These are phyloP conservation scores for Dicaeum eximium DNA, from an alignment of 2,113 vertebrate genomes.

Conservation along the genomic window DNA sequence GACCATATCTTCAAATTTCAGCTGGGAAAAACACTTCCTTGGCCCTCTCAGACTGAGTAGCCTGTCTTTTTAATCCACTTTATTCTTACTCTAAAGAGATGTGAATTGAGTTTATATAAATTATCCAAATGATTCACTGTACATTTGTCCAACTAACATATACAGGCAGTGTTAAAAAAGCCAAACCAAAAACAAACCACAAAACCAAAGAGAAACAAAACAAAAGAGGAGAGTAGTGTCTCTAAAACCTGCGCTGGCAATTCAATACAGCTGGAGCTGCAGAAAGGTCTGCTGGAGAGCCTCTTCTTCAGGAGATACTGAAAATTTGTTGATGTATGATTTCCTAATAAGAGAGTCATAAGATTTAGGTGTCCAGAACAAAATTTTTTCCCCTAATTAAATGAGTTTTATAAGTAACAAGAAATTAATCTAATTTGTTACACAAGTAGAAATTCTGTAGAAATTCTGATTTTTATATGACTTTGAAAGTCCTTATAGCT, in stretches of 20 bases:
- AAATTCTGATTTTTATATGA: neutral
- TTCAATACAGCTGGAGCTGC: neutral
- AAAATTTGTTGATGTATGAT: neutral
- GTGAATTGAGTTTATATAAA: neutral
- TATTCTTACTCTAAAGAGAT: neutral
- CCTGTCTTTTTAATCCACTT: neutral
- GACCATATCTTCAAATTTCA: neutral
- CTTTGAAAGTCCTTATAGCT: neutral
- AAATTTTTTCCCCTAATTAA: neutral
- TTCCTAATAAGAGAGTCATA: neutral
- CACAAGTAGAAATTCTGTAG: neutral
- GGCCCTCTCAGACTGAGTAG: neutral
- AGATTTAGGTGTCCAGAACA: neutral
- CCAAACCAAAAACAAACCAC: accelerated
- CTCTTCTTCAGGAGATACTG: neutral
- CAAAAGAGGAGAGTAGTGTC: neutral
- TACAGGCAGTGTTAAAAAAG: neutral
- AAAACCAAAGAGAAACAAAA: neutral
- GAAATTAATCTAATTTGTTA: neutral
- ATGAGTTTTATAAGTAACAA: neutral
- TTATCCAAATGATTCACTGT: neutral
- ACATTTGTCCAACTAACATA: neutral
- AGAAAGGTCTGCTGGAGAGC: neutral
- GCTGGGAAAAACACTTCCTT: neutral
- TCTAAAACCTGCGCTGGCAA: neutral